These are phyloP conservation scores for Cervus canadensis DNA, from an alignment of 2,113 vertebrate species.

Conservation along the genomic window DNA sequence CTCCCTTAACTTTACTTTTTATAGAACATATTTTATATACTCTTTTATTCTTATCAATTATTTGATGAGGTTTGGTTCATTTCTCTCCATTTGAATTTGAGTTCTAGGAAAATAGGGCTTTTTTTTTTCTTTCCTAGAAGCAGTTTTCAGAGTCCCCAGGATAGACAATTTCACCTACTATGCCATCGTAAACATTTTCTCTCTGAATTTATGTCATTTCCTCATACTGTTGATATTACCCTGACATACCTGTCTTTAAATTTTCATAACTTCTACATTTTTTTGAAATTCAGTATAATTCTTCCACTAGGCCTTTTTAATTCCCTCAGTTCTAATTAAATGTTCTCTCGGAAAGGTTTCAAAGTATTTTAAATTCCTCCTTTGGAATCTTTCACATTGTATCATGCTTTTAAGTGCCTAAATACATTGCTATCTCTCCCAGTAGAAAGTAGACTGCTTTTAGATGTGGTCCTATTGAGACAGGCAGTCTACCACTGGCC, in stretches of 20 bases:
- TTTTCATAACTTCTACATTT: neutral
- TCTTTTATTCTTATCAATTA: neutral
- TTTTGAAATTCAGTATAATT: neutral
- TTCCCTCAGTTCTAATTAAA: slow-evolving; percentile 23
- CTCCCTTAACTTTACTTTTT: neutral
- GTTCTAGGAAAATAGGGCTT: fast-evolving
- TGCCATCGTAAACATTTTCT: neutral
- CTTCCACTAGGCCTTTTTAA: neutral
- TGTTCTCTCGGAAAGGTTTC: neutral
- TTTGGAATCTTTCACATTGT: neutral
- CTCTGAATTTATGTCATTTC: neutral
- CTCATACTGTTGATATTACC: neutral
- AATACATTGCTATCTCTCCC: neutral
- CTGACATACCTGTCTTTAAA: neutral
- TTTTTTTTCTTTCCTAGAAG: neutral
- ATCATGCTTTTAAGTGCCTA: slow-evolving; percentile 4
- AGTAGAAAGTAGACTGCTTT: slow-evolving; percentile 9
- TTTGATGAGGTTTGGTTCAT: neutral
- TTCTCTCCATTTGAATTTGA: neutral
- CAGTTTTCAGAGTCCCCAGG: neutral
- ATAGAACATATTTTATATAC: neutral
- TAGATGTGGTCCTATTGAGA: neutral
- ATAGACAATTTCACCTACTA: neutral
- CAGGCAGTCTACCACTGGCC: neutral
- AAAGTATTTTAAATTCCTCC: neutral